phyloP scores from a whole-genome alignment of 2,888 invertebrate species.

The Neocrepidodera transversa region DNA sequence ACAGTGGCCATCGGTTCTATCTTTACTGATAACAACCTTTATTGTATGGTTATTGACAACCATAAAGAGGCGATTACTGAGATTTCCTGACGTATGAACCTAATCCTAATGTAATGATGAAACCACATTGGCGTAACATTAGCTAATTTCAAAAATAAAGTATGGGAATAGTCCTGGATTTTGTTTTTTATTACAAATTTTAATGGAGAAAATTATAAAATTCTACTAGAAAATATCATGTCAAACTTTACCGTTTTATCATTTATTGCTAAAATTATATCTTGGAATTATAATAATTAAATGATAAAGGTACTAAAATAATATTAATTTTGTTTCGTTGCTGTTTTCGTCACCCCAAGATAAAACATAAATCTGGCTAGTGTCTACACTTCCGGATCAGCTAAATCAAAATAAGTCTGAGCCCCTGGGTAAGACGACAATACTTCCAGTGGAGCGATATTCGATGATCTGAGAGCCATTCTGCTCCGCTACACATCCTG shows the following conservation, averaged over 20 bases:
- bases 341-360: slow-evolving; percentile 37
- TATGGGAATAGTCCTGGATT: no score
- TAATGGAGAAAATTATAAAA: no score
- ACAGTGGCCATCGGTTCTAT: slow-evolving; percentile 48
- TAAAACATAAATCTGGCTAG: slow-evolving; percentile 56
- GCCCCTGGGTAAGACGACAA: slow-evolving; percentile 47
- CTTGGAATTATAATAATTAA: no score
- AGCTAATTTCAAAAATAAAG: neutral
- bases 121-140: slow-evolving; percentile 31
- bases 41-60: slow-evolving; percentile 58
- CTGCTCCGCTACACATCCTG: slow-evolving; percentile 55
- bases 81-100: slow-evolving; percentile 53
- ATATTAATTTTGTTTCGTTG: neutral
- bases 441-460: slow-evolving; percentile 52
- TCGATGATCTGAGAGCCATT: slow-evolving; percentile 44
- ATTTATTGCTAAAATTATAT: no score
- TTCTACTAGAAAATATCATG: no score
- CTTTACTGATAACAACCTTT: slow-evolving; percentile 55
- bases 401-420: slow-evolving; percentile 56
- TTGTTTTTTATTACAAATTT: no score
- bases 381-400: slow-evolving; percentile 55
- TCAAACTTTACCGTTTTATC: no score
- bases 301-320: neutral
- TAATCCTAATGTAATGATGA: slow-evolving; percentile 46
- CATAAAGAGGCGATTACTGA: slow-evolving; percentile 53